A percentile compares a stretch with the other conserved stretches of the same genome.
phyloP scores from a whole-genome alignment of 2,888 invertebrate species.

The Timandra comae region DNA sequence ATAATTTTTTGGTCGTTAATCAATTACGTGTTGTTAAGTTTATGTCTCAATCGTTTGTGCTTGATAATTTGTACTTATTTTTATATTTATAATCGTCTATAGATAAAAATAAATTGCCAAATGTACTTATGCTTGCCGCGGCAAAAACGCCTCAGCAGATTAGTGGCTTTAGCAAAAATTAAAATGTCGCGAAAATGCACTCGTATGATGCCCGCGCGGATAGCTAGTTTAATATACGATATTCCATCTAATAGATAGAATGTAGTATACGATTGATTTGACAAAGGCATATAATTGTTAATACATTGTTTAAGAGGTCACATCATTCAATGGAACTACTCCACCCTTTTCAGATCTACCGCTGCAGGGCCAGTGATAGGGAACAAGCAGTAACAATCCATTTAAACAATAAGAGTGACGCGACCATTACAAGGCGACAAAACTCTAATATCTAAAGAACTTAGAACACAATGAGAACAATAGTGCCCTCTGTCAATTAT shows the following conservation, averaged over 20 bases:
- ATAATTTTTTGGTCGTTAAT: slow-evolving; percentile 53
- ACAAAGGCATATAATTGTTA: slow-evolving; percentile 6
- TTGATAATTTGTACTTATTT: neutral
- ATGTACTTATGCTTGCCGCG: too few species aligned
- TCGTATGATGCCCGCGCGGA: too few species aligned
- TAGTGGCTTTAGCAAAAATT: too few species aligned
- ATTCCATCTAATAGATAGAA: too few species aligned
- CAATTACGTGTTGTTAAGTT: slow-evolving; percentile 57
- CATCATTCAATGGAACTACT: slow-evolving; percentile 47
- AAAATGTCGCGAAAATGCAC: too few species aligned
- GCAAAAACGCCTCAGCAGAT: too few species aligned
- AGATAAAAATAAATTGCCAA: too few species aligned
- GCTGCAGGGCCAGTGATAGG: slow-evolving; percentile 45
- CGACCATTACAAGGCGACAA: slow-evolving; percentile 72
- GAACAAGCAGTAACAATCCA: slow-evolving; percentile 46
- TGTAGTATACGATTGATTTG: too few species aligned
- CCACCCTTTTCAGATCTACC: slow-evolving; percentile 64
- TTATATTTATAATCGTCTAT: too few species aligned
- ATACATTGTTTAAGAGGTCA: slow-evolving; percentile 22
- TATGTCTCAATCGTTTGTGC: slow-evolving; percentile 47
- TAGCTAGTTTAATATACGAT: too few species aligned
- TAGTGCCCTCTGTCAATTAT: slow-evolving; percentile 75
- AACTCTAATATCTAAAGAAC: slow-evolving; percentile 70
- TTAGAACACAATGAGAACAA: slow-evolving; percentile 74
- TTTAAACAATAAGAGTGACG: slow-evolving; percentile 60